A percentile compares a stretch with the other conserved stretches of the same genome.
phyloP scores from a whole-genome alignment of 2,113 vertebrate species.

The Sardina pilchardus region DNA sequence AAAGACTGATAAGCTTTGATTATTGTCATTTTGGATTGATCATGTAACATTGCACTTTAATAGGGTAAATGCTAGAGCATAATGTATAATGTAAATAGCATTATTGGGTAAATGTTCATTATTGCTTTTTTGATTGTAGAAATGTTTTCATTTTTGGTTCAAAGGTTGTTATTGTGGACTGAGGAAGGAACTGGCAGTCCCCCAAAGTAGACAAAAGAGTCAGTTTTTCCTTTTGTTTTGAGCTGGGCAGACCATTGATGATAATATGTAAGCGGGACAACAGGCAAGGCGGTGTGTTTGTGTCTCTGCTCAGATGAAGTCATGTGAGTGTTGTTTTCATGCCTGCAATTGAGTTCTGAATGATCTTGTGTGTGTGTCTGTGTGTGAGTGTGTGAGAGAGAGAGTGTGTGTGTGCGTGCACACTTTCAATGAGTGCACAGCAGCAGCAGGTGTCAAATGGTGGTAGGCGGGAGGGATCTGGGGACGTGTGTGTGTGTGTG shows the following conservation, averaged over 20 bases:
- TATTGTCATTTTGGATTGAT: neutral
- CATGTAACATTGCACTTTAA: neutral
- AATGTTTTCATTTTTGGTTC: neutral
- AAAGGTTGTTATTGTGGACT: neutral
- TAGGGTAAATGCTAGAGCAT: neutral
- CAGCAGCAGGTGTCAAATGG: conserved; percentile 47
- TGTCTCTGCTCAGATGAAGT: conserved; percentile 16
- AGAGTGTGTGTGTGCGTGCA: conserved; percentile 26
- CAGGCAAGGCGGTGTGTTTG: conserved; percentile 21
- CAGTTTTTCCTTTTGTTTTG: neutral
- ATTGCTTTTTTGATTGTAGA: neutral
- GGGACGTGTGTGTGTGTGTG: conserved; percentile 23
- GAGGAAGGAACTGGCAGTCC: neutral
- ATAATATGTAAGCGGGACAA: neutral
- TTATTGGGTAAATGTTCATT: neutral
- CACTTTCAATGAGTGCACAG: conserved; percentile 26
- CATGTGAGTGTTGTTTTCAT: neutral
- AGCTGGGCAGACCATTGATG: neutral
- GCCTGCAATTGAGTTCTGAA: neutral
- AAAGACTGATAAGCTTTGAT: neutral
- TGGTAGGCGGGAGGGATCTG: conserved; percentile 34
- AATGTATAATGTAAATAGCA: neutral
- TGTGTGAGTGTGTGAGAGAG: neutral
- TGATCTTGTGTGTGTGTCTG: neutral
- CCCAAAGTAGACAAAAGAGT: neutral